Conservation (phyloP, 1,140 invertebrate genomes). For the Anoplophora glabripennis region DNA sequence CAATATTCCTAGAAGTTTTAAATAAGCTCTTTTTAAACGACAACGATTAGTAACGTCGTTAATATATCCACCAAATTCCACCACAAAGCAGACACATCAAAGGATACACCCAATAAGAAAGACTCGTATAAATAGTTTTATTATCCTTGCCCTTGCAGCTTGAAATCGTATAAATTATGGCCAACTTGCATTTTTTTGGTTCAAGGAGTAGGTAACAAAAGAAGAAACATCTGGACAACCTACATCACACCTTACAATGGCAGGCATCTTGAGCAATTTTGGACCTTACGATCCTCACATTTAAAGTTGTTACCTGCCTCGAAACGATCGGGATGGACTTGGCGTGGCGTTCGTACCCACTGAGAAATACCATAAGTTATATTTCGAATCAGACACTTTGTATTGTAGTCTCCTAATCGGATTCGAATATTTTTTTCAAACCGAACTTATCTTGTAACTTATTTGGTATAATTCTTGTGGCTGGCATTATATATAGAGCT, state of each 20-base stretch:
- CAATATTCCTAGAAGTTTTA: too few species aligned
- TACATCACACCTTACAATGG: slow-evolving; percentile 23
- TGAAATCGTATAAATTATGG: slow-evolving; percentile 5
- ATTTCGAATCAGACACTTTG: slow-evolving; percentile 9
- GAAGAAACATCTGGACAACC: slow-evolving; percentile 19
- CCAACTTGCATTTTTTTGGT: slow-evolving; percentile 5
- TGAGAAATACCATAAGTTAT: slow-evolving; percentile 16
- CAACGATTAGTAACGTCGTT: too few species aligned
- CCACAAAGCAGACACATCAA: too few species aligned
- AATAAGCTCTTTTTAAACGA: too few species aligned
- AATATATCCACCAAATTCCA: too few species aligned
- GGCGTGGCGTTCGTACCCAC: slow-evolving; percentile 4
- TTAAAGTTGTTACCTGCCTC: too few species aligned
- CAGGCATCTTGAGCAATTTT: neutral
- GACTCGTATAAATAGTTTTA: too few species aligned
- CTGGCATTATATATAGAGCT: neutral
- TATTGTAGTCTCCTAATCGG: slow-evolving; percentile 10
- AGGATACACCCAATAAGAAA: too few species aligned
- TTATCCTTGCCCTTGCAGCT: neutral
- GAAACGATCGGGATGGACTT: too few species aligned
- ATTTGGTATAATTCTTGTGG: slow-evolving; percentile 8
- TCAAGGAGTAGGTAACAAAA: neutral
- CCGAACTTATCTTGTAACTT: slow-evolving; percentile 11
- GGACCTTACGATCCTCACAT: neutral
- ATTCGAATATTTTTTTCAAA: slow-evolving; percentile 8